A percentile compares a stretch with the other conserved stretches of the same genome.
Evolutionary conservation across 2,113 vertebrate genomes (phyloP).

Genomic region (Uropsilus gracilis): DNA sequence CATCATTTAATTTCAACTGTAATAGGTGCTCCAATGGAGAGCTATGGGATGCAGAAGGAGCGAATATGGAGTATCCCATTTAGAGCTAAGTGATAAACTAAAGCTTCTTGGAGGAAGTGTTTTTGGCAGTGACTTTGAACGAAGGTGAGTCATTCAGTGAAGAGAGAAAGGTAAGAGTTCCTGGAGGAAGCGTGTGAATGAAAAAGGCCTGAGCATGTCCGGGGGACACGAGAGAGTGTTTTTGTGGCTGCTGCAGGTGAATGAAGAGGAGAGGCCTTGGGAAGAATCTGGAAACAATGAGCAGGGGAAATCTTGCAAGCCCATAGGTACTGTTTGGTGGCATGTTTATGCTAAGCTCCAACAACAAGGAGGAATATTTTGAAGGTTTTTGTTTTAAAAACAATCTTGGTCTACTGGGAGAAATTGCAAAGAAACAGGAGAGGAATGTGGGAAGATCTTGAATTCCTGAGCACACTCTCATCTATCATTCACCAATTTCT

Average conservation of each 20-base stretch:
- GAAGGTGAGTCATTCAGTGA: background rate
- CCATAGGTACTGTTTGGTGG: background rate
- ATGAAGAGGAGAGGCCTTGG: background rate
- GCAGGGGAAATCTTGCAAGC: background rate
- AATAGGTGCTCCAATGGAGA: background rate
- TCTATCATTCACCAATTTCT: background rate
- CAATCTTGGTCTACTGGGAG: background rate
- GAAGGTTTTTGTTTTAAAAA: background rate
- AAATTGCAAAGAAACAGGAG: background rate
- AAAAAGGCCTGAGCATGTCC: background rate
- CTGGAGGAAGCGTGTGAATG: background rate
- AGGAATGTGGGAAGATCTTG: background rate
- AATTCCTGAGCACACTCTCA: background rate
- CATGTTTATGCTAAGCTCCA: background rate
- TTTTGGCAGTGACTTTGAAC: background rate
- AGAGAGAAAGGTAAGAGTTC: background rate
- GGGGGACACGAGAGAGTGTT: background rate
- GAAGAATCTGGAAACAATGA: background rate
- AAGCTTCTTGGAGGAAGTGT: background rate
- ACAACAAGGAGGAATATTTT: background rate
- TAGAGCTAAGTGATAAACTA: background rate
- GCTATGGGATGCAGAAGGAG: background rate
- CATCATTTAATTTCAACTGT: slow-evolving; percentile 15
- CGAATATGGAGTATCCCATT: background rate
- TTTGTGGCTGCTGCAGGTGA: rapidly evolving